Conservation (phyloP, 2,888 invertebrate species). For the Drosophila macrospina region DNA sequence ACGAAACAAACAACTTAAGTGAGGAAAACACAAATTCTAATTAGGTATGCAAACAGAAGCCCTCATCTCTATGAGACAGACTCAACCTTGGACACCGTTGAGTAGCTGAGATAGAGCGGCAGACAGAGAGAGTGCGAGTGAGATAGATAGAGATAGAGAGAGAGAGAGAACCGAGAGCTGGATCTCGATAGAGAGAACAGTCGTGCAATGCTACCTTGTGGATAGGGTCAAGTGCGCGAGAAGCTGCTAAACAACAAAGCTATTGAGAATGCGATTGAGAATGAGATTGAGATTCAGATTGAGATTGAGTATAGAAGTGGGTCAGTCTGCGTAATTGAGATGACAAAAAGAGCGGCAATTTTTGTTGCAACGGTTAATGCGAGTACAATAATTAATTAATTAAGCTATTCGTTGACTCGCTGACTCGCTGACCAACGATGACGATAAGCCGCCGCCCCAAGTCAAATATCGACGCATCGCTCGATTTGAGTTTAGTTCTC, state of each 20-base stretch:
- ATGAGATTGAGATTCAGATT: no score
- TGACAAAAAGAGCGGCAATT: slow-evolving; percentile 15
- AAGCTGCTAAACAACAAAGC: slow-evolving; percentile 15
- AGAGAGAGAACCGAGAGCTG: slow-evolving; percentile 13
- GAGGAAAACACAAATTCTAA: slow-evolving; percentile 70
- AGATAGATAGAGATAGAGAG: neutral
- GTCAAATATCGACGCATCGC: slow-evolving; percentile 75
- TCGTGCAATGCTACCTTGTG: slow-evolving; percentile 64
- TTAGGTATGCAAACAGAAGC: slow-evolving; percentile 38
- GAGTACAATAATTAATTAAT: slow-evolving; percentile 70
- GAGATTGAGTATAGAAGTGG: slow-evolving; percentile 27
- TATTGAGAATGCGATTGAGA: slow-evolving; percentile 42
- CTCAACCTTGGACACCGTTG: slow-evolving; percentile 54
- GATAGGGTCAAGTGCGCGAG: slow-evolving; percentile 69
- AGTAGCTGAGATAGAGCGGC: slow-evolving; percentile 22
- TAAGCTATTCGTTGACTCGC: slow-evolving; percentile 5
- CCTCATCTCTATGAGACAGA: slow-evolving; percentile 26
- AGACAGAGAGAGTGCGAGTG: neutral
- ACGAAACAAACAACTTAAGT: slow-evolving; percentile 51
- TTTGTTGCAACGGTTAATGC: slow-evolving; percentile 43
- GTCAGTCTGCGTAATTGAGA: slow-evolving; percentile 24
- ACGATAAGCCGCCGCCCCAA: slow-evolving; percentile 70
- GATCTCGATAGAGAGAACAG: slow-evolving; percentile 8
- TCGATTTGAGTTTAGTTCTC: slow-evolving; percentile 67
- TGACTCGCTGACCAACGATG: slow-evolving; percentile 4